phyloP scores from a whole-genome alignment of 2,113 vertebrate species.

The Sialia sialis region DNA sequence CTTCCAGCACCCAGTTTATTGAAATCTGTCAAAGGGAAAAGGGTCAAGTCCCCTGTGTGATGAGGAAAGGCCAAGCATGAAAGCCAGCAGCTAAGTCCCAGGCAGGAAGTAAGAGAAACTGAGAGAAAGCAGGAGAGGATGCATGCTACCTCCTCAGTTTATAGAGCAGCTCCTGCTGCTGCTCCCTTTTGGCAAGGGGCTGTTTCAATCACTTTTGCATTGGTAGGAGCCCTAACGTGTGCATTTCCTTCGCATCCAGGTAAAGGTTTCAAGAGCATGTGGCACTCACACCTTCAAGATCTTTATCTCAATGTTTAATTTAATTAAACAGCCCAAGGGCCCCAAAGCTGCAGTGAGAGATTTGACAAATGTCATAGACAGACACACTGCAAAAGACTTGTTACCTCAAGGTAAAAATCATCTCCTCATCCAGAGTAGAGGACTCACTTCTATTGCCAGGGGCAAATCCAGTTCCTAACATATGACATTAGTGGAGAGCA shows the following conservation, averaged over 20 bases:
- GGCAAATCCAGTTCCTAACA: neutral
- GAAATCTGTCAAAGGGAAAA: neutral
- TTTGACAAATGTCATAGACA: neutral
- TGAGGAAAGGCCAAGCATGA: neutral
- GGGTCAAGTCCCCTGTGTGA: neutral
- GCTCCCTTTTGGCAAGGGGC: neutral
- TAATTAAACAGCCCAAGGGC: neutral
- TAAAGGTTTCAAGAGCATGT: neutral
- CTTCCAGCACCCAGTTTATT: neutral
- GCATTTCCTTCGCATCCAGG: neutral
- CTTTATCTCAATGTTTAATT: neutral
- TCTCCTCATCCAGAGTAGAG: neutral
- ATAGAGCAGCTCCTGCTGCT: neutral
- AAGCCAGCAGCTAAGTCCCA: neutral
- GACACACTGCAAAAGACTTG: neutral
- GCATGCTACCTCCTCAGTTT: neutral
- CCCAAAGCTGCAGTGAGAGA: neutral
- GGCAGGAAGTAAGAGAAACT: neutral
- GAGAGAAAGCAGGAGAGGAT: neutral
- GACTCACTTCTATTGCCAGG: neutral
- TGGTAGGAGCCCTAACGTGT: neutral
- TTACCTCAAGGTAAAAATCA: neutral
- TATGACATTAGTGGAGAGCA: neutral
- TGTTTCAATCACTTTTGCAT: neutral
- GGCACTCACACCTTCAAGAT: neutral